These are phyloP conservation scores for Sebastes jordani DNA, from an alignment of 2,797 vertebrate genomes.

Conservation along the genomic window DNA sequence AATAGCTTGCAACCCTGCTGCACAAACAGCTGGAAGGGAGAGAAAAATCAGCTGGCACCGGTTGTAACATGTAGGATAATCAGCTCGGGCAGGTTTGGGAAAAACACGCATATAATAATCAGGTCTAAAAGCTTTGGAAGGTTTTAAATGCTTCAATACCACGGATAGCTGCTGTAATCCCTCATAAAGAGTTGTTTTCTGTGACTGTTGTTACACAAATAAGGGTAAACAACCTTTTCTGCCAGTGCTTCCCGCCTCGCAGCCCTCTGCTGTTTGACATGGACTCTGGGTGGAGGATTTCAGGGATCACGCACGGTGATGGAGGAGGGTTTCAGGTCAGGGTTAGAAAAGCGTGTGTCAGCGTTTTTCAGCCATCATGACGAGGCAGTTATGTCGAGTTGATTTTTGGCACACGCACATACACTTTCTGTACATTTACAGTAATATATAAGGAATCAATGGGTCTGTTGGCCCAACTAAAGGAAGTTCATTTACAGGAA, in stretches of 20 bases:
- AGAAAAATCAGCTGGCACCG: constrained; percentile 70
- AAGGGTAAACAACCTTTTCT: constrained; percentile 47
- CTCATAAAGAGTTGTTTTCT: constrained; percentile 67
- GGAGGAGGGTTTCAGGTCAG: neutral
- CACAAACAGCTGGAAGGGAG: constrained; percentile 74
- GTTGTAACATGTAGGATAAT: constrained; percentile 70
- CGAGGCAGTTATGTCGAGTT: neutral
- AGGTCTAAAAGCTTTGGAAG: constrained; percentile 67
- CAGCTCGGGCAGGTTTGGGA: constrained; percentile 67
- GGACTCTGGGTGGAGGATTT: neutral
- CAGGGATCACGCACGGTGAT: neutral
- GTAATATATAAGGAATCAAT: neutral
- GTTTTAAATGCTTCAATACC: constrained; percentile 63
- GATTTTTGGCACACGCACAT: neutral
- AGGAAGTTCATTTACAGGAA: neutral
- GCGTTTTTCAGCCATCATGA: constrained; percentile 9
- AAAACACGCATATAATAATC: constrained; percentile 70
- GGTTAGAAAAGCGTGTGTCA: constrained; percentile 29
- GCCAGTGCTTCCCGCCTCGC: constrained; percentile 18
- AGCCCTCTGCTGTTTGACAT: constrained; percentile 7
- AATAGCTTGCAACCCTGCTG: constrained; percentile 75
- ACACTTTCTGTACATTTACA: neutral
- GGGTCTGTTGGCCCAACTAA: neutral
- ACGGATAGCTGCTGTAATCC: constrained; percentile 70
- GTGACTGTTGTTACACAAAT: constrained; percentile 65